Evolutionary conservation across 2,888 invertebrate genomes (phyloP), one percentile per base, ranked within the genome.

Genomic region (Lithophane leautieri): DNA sequence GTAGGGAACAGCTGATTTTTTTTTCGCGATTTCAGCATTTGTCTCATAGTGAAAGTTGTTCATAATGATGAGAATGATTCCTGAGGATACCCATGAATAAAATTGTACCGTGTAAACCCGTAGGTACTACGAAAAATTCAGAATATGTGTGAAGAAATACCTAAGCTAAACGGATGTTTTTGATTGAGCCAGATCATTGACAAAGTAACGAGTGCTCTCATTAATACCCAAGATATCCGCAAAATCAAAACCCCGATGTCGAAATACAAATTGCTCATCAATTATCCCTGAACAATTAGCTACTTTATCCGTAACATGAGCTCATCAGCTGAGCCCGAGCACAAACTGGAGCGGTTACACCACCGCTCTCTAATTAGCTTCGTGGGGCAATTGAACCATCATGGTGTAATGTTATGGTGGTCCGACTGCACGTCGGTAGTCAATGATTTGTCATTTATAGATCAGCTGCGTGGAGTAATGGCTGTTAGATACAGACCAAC

Each of bases 281-380:
- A 76, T 85, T 62, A 73, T 19, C 56, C 40, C 16, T 28, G 12
- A 50, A 63, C 47, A 71, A 85, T 82, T 85, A 81, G 25, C 40
- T 16, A 52, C 54, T 52, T 56, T 70, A 40, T 54, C 28, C 22
- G 34, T 62, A 65, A 77, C 44, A 34, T 28, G 61, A 44, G 40
- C 52, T 54, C 42, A 68, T 54, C 67, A 62, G 62, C 66, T 47
- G 63, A n/a, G 22, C 42, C 66, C 40, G 63, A 34, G 22, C 42
- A 61, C 12, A 52, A 76, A 77, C 61, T 86, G 69, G 87, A 73
- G 61, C 87, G 68, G 52, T 85, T 85, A 54, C 84, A 62, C 58
- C 87, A 86, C 22, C 6, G 25, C 67, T 76, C 76, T 83, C 78
- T 83, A 73, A 70, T 84, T 76, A 28, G 25, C 63, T 56, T 60